These are phyloP conservation scores for Hozukius guyotensis DNA, from an alignment of 2,797 vertebrate species.

Conservation along the genomic window DNA sequence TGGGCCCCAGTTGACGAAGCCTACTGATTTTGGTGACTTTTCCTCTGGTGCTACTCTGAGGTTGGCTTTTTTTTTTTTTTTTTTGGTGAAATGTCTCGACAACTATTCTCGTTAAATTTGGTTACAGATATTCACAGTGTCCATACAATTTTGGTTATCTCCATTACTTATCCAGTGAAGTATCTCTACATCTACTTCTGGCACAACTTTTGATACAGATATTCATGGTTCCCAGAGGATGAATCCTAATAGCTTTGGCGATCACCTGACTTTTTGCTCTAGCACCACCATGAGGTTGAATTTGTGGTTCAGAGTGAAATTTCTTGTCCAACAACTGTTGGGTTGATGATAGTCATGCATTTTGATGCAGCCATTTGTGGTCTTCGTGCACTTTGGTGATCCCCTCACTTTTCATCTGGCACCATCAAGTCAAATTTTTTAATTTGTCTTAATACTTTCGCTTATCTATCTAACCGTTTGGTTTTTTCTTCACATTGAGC, in stretches of 20 bases:
- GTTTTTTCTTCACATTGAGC: conserved; percentile 1
- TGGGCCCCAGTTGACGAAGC: background rate
- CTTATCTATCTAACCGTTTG: background rate
- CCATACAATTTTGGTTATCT: background rate
- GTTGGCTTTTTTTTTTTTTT: background rate
- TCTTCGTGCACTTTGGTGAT: background rate
- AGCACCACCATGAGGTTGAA: background rate
- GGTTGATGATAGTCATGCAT: background rate
- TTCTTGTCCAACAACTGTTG: background rate
- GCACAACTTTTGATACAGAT: background rate
- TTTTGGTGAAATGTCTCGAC: background rate
- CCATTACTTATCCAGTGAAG: background rate
- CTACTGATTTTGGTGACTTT: background rate
- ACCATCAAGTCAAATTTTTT: background rate
- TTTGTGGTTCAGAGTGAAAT: background rate
- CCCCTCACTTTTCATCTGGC: background rate
- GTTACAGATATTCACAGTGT: background rate
- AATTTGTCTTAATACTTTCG: background rate
- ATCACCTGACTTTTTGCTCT: background rate
- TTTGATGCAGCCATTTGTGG: background rate
- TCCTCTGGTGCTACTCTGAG: background rate
- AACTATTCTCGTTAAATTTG: background rate
- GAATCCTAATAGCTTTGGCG: background rate
- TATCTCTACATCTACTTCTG: background rate
- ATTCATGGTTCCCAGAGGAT: background rate